Percentiles rank a stretch among this genome's conserved stretches.
phyloP scores from a whole-genome alignment of 1,140 invertebrate species.

The Leptopilina clavipes region DNA sequence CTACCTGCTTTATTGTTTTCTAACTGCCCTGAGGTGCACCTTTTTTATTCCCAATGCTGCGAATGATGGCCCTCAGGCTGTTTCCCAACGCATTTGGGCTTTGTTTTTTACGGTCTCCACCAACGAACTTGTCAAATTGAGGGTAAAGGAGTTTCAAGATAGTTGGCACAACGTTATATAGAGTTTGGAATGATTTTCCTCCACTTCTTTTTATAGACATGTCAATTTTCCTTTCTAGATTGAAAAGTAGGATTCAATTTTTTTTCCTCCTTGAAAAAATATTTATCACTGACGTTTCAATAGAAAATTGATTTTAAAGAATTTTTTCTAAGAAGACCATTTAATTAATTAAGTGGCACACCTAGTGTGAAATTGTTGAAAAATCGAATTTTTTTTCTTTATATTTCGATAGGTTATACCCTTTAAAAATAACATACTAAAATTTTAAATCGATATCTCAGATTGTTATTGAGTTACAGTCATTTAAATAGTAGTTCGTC shows the following conservation, averaged over 20 bases:
- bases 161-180: not conserved
- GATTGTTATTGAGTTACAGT: no score
- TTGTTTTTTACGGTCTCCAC: slow-evolving; percentile 8
- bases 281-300: not conserved
- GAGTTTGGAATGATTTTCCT: not conserved
- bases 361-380: no score
- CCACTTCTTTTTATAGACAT: not conserved
- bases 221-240: not conserved
- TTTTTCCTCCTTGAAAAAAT: not conserved
- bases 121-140: slow-evolving; percentile 26
- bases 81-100: not conserved
- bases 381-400: no score
- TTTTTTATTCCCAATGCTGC: slow-evolving; percentile 24
- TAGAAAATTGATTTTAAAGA: no score
- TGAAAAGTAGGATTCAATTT: not conserved
- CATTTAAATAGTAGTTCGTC: no score
- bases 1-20: slow-evolving; percentile 30
- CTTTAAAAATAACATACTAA: no score
- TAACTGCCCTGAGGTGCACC: slow-evolving; percentile 28
- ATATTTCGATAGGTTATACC: no score
- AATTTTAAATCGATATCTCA: no score
- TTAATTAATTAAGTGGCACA: no score
- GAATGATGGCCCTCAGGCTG: slow-evolving; percentile 13
- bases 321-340: no score
- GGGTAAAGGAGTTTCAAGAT: slow-evolving; percentile 4